These are phyloP conservation scores for Probaryconus sp. DNA, from an alignment of 1,140 invertebrate species.

Conservation along the genomic window DNA sequence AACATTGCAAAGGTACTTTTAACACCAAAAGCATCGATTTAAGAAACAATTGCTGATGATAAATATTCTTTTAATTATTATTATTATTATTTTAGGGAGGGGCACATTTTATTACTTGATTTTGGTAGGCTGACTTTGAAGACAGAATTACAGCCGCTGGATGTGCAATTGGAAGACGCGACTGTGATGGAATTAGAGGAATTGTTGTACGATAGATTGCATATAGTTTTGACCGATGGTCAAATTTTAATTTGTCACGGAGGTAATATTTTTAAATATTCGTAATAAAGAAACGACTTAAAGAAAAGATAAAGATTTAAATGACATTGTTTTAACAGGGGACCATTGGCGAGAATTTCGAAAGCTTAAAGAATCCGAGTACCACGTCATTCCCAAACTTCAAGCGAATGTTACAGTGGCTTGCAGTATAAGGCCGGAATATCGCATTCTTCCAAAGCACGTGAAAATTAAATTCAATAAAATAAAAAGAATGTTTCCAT, in stretches of 20 bases:
- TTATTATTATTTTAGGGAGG: constrained; percentile 78
- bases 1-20: constrained; percentile 84
- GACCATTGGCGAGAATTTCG: constrained; percentile 88
- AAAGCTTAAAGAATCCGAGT: constrained; percentile 85
- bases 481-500: constrained; percentile 1
- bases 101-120: constrained; percentile 86
- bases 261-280: constrained; percentile 35
- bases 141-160: constrained; percentile 86
- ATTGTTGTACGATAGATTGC: constrained; percentile 87
- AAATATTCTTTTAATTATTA: background rate
- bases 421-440: constrained; percentile 87
- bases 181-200: constrained; percentile 91
- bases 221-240: constrained; percentile 83
- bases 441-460: constrained; percentile 84
- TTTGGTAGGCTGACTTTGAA: constrained; percentile 84
- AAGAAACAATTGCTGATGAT: too few species aligned
- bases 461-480: constrained; percentile 70
- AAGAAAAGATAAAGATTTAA: constrained; percentile 4
- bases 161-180: constrained; percentile 84
- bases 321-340: constrained; percentile 69
- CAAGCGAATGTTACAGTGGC: constrained; percentile 84
- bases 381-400: constrained; percentile 87
- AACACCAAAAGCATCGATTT: too few species aligned
- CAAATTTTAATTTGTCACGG: constrained; percentile 79
- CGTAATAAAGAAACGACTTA: background rate